Percentiles rank a stretch among this genome's conserved stretches.
phyloP scores from a whole-genome alignment of 2,113 vertebrate genomes.

The Nerophis ophidion region DNA sequence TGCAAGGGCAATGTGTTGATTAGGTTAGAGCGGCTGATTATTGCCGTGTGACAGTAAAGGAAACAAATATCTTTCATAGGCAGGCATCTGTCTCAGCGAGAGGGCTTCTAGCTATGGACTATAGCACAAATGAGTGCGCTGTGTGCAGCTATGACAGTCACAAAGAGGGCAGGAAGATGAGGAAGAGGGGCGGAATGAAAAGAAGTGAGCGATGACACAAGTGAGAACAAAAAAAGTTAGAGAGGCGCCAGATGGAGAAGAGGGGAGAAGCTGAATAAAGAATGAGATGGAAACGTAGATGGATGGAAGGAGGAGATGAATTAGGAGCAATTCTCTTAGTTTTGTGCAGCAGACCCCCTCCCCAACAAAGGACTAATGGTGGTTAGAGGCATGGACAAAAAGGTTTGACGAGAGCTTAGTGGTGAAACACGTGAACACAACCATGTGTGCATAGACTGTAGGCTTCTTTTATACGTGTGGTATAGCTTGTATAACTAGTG shows the following conservation, averaged over 20 bases:
- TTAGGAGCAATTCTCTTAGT: slow-evolving; percentile 38
- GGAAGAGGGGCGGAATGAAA: slow-evolving; percentile 13
- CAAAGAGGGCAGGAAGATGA: slow-evolving; percentile 43
- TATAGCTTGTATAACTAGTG: slow-evolving; percentile 26
- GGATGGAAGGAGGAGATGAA: slow-evolving; percentile 38
- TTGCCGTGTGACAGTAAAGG: slow-evolving; percentile 71
- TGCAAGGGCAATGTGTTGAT: slow-evolving; percentile 72
- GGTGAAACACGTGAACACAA: slow-evolving; percentile 22
- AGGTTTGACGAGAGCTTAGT: slow-evolving; percentile 43
- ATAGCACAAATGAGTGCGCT: slow-evolving; percentile 53
- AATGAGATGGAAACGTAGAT: slow-evolving; percentile 35
- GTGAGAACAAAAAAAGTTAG: slow-evolving; percentile 43
- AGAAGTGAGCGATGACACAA: slow-evolving; percentile 41
- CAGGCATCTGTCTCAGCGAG: slow-evolving; percentile 62
- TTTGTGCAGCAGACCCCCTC: slow-evolving; percentile 42
- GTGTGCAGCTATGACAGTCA: slow-evolving; percentile 51
- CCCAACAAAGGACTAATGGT: slow-evolving; percentile 35
- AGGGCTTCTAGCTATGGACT: slow-evolving; percentile 63
- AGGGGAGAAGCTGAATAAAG: slow-evolving; percentile 39
- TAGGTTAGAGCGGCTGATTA: slow-evolving; percentile 72
- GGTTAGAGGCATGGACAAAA: slow-evolving; percentile 55
- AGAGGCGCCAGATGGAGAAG: slow-evolving; percentile 54
- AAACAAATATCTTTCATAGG: slow-evolving; percentile 71
- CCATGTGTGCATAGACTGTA: slow-evolving; percentile 6
- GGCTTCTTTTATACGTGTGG: slow-evolving; percentile 10